phyloP scores from a whole-genome alignment of 2,888 invertebrate species.

The Mesorhabditis spiculigera region DNA sequence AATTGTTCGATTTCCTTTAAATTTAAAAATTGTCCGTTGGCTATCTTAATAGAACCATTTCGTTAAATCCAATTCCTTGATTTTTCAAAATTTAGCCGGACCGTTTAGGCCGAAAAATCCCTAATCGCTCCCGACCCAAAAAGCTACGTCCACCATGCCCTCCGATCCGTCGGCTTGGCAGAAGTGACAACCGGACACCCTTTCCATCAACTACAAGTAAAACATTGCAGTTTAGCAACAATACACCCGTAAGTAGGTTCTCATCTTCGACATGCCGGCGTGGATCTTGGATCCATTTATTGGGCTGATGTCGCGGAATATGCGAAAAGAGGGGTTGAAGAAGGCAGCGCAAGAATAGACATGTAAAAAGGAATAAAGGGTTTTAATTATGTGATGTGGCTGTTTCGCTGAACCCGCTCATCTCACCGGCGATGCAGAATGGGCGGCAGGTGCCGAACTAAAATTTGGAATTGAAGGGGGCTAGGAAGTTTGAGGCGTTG shows the following conservation, averaged over 20 bases:
- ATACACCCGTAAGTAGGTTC: not conserved
- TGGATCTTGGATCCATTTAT: not conserved
- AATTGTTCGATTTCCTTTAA: not conserved
- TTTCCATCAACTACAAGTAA: conserved; percentile 39
- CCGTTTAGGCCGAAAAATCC: conserved; percentile 16
- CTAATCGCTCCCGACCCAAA: conserved; percentile 44
- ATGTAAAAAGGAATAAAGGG: too few relatives aligned
- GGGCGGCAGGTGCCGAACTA: too few relatives aligned
- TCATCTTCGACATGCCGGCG: not conserved
- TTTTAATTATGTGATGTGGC: too few relatives aligned
- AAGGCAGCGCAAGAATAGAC: not conserved
- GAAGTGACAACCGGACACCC: conserved; percentile 52
- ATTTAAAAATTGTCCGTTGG: too few relatives aligned
- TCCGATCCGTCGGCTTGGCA: conserved; percentile 45
- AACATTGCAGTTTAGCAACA: not conserved
- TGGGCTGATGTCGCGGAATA: not conserved
- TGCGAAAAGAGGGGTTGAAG: not conserved
- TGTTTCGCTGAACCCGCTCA: too few relatives aligned
- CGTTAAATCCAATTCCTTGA: not conserved
- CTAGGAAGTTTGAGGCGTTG: too few relatives aligned
- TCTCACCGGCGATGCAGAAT: too few relatives aligned
- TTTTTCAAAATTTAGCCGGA: not conserved
- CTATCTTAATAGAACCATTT: too few relatives aligned
- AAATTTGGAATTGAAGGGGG: too few relatives aligned
- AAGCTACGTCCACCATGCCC: conserved; percentile 38